Conservation (phyloP, 2,113 vertebrate species). For the Pagrus major region DNA sequence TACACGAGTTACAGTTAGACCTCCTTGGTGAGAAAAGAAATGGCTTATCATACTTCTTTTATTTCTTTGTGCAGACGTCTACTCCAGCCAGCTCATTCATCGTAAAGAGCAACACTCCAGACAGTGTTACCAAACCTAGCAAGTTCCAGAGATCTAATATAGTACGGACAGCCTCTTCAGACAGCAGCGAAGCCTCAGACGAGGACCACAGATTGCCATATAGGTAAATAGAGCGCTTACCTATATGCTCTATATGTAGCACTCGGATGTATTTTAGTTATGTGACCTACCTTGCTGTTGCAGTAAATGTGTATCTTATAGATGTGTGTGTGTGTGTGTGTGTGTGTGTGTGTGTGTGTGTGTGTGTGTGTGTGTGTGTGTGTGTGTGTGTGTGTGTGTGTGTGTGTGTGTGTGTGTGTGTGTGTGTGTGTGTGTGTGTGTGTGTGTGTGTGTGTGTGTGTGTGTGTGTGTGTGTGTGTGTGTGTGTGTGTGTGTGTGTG, state of each 20-base stretch:
- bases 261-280: neutral
- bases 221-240: constrained; percentile 83
- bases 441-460: neutral
- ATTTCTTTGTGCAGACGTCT: constrained; percentile 72
- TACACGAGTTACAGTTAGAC: neutral
- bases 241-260: neutral
- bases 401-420: neutral
- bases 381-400: neutral
- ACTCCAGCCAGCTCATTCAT: constrained; percentile 85
- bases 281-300: neutral
- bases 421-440: neutral
- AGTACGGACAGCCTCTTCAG: constrained; percentile 82
- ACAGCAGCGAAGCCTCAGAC: constrained; percentile 78
- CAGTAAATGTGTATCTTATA: neutral
- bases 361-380: neutral
- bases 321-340: neutral
- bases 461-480: neutral
- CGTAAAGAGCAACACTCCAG: constrained; percentile 81
- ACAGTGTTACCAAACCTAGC: constrained; percentile 75
- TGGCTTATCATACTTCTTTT: neutral
- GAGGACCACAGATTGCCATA: constrained; percentile 91
- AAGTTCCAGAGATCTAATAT: constrained; percentile 87
- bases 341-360: neutral
- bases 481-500: neutral
- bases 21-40: fast-evolving